Evolutionary conservation across 2,888 invertebrate species (phyloP), one percentile per base, ranked within the genome.

Genomic region (Neoitamus cyanurus): DNA sequence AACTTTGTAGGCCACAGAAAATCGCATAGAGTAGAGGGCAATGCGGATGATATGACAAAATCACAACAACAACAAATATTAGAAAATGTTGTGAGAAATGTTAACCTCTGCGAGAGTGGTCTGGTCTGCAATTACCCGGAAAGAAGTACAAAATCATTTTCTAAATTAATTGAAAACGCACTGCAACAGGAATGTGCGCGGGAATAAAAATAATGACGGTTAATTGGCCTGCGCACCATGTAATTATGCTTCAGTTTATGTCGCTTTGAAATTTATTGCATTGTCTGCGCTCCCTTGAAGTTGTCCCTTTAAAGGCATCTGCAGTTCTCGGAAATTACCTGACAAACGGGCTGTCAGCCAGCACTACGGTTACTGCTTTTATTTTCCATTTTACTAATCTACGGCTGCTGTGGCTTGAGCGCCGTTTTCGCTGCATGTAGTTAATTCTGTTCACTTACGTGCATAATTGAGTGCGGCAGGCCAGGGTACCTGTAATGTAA

Each of bases 201-300:
- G 25, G 42, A 34, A 75, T 42, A 25, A 42, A 75, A 75, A 83
- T 85, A 75, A 85, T 85, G 77, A 75, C 82, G 42, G 42, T 77
- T 85, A 85, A 85, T 85, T 85, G 85, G 77, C 83, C 77, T 68
- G 48, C 69, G 28, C 77, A 73, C 69, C 69, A 42, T 83, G 73
- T 85, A 85, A 85, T 85, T 85, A 85, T 83, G 9, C 77, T 82
- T 83, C 75, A 83, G 83, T 85, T 85, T 85, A 85, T 83, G 83
- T 85, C 85, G 75, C 83, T 25, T 42, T 20, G 42, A 70, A 75
- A 75, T 75, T 75, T 75, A 75, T 75, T 75, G 25, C 75, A 42
- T 75, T 37, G 75, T 37, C 75, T 75, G 58, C 9, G 15, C 0
- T 58, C 58, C 58, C 15, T 58, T 25, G 58, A 58, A 58, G 75